Evolutionary conservation across 1,140 invertebrate genomes (phyloP), one percentile per base, ranked within the genome.

Genomic region (Drosophila seguyi): DNA sequence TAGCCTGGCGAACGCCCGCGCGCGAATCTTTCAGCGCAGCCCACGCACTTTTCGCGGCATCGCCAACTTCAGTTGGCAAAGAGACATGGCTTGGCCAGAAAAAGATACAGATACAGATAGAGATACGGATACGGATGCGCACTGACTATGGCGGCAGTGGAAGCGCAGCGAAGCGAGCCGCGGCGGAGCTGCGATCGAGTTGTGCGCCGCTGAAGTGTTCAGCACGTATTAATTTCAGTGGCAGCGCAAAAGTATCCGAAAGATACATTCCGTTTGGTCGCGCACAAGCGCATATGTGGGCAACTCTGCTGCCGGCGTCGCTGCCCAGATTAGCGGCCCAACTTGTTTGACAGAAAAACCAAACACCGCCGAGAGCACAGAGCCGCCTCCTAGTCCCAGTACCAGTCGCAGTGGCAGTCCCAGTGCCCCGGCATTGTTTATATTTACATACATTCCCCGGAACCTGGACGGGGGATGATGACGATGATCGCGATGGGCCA

Each of bases 161-260:
- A 71, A 57, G 48, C 76, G 39, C 18, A 27, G 42, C 18, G 31
- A 74, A 63, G 16, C 47, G 60, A 75, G 22, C 29, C n/a, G 62
- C 39, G 58, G 42, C 41, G 38, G 48, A 66, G 62, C 72, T 41
- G 45, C 47, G 76, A 83, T 79, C 77, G 84, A 74, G 84, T 80
- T 88, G 80, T 90, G 85, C 76, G 81, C 85, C 59, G 85, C 39
- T 90, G 78, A 81, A 90, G 78, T 79, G 85, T 75, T 88, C 81
- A 81, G 78, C 85, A 84, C 85, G 85, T 90, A 88, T 88, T 88
- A 88, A 88, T 90, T 88, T 88, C 86, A 73, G 81, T 81, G 45
- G 84, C 84, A 62, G 76, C 75, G 72, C 79, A 50, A 80, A 83
- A 83, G 76, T 90, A 90, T 75, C 81, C 85, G 77, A 85, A 88